Evolutionary conservation across 2,113 vertebrate species (phyloP).

Genomic region (Nerophis lumbriciformis): DNA sequence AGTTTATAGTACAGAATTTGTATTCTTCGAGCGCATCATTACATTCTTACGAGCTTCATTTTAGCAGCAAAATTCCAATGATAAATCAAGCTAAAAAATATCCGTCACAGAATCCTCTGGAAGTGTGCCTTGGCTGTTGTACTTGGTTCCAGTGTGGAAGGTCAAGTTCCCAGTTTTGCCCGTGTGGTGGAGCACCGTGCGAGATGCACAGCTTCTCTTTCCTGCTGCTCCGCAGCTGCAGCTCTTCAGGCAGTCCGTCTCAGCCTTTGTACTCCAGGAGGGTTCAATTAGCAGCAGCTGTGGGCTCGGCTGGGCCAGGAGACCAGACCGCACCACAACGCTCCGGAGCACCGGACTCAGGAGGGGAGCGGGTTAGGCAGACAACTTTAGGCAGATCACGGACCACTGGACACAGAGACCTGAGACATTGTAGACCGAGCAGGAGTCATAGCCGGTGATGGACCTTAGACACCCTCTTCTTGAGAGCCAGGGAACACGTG

Average conservation of each 20-base stretch:
- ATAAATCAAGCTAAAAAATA: not conserved
- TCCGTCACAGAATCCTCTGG: too few relatives aligned
- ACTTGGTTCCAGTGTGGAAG: conserved; percentile 80
- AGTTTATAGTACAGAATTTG: too few relatives aligned
- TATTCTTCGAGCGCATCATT: too few relatives aligned
- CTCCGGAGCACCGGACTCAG: conserved; percentile 18
- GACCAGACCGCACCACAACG: conserved; percentile 40
- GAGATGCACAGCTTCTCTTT: conserved; percentile 99
- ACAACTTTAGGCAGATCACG: conserved; percentile 1
- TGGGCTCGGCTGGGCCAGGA: conserved; percentile 66
- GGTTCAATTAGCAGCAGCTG: conserved; percentile 96
- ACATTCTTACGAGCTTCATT: too few relatives aligned
- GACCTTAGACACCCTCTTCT: too few relatives aligned
- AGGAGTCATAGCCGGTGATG: too few relatives aligned
- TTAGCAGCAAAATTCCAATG: too few relatives aligned
- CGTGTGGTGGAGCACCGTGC: conserved; percentile 60
- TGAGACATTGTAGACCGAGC: too few relatives aligned
- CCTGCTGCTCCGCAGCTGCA: conserved; percentile 90
- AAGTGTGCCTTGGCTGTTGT: conserved; percentile 58
- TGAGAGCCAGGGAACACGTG: too few relatives aligned
- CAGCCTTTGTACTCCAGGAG: conserved; percentile 91
- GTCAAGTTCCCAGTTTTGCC: conserved; percentile 76
- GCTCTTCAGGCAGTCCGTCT: conserved; percentile 90
- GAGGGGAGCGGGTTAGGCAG: conserved; percentile 13
- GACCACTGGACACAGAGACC: too few relatives aligned